Evolutionary conservation across 2,113 vertebrate genomes (phyloP).

Genomic region (Tursiops truncatus): DNA sequence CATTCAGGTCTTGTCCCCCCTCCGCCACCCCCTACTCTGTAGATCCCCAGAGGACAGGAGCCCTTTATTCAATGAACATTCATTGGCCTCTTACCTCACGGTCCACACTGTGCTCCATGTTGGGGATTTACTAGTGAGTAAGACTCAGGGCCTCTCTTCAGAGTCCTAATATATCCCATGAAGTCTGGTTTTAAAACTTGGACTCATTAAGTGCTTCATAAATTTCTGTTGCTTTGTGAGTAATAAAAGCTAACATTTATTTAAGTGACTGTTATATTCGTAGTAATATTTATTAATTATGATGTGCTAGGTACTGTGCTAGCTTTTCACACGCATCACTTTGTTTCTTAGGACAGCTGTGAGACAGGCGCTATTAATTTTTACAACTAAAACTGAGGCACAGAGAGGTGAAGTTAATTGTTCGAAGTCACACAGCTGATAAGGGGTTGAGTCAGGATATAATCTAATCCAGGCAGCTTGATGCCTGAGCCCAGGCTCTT

Average conservation of each 20-base stretch:
- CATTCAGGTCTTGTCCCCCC: background rate
- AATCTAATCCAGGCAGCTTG: background rate
- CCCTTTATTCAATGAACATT: background rate
- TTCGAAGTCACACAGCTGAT: background rate
- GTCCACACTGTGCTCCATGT: rapidly evolving
- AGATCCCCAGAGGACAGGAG: background rate
- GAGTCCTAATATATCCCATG: background rate
- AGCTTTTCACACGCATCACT: background rate
- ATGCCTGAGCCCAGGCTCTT: background rate
- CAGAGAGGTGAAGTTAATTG: background rate
- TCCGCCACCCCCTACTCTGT: background rate
- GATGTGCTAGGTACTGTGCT: background rate
- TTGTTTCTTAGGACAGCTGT: background rate
- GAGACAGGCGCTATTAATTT: background rate
- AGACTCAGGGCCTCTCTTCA: background rate
- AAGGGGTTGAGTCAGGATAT: background rate
- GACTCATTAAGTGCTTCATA: background rate
- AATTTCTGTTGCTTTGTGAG: background rate
- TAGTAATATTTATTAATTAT: background rate
- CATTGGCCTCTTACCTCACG: background rate
- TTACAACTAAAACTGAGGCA: background rate
- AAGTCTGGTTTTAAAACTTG: background rate
- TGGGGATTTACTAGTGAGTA: background rate
- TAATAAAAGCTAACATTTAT: background rate
- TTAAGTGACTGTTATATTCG: background rate